Percentiles rank a stretch among this genome's conserved stretches.
Conservation (phyloP, 2,797 vertebrate genomes). For the Mallotus villosus region DNA sequence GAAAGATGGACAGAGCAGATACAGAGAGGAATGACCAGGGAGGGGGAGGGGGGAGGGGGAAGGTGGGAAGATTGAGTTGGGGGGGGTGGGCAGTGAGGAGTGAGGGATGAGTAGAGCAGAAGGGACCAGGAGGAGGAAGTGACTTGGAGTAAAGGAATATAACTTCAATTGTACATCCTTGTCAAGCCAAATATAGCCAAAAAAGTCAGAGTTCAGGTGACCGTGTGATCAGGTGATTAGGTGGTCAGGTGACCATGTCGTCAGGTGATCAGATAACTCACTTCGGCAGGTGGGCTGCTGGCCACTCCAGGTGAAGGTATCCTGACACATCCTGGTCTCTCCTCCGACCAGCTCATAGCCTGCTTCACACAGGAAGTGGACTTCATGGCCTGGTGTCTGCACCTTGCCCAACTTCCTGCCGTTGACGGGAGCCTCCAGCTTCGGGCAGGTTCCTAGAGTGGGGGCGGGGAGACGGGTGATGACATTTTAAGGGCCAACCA, state of each 20-base stretch:
- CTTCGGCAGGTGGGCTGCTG: constrained; percentile 79
- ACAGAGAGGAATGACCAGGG: constrained; percentile 45
- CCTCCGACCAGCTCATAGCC: constrained; percentile 82
- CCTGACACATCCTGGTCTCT: constrained; percentile 79
- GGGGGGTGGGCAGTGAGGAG: constrained; percentile 6
- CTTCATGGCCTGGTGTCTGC: constrained; percentile 73
- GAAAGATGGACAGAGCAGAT: constrained; percentile 54
- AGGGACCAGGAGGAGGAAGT: not conserved
- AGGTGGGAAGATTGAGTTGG: too few relatives aligned
- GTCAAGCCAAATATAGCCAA: too few relatives aligned
- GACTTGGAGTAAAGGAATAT: not conserved
- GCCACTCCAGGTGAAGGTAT: constrained; percentile 80
- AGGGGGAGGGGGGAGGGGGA: too few relatives aligned
- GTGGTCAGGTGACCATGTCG: too few relatives aligned
- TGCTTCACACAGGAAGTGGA: constrained; percentile 80
- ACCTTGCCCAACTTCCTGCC: constrained; percentile 80
- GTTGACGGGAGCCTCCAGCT: constrained; percentile 65
- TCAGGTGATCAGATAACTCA: constrained; percentile 47
- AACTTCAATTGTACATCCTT: too few relatives aligned
- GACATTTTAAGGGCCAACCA: not conserved
- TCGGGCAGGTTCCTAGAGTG: constrained; percentile 76
- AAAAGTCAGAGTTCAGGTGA: too few relatives aligned
- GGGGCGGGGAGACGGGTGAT: not conserved
- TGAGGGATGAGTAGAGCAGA: constrained; percentile 9
- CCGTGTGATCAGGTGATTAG: too few relatives aligned